Conservation (phyloP, 2,888 invertebrate species). For the Hemaris fuciformis region DNA sequence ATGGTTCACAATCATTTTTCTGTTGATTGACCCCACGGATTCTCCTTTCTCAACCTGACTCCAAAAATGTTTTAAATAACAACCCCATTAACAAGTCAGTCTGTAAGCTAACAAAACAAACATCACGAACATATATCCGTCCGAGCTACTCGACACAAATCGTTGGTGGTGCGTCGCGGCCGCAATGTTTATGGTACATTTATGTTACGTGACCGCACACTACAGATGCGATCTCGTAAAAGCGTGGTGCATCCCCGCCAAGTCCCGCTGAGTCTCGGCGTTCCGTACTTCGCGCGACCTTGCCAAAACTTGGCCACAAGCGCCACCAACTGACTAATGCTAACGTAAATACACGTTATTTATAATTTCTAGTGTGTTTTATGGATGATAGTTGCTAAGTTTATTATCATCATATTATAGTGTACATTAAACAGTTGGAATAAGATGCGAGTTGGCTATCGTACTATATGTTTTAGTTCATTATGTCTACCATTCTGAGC, state of each 20-base stretch:
- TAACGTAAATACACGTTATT: not conserved
- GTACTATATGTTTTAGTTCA: too few species aligned
- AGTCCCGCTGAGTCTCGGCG: not conserved
- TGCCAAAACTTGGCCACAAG: conserved; percentile 12
- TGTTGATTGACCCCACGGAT: too few species aligned
- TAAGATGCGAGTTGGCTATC: too few species aligned
- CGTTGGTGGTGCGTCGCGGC: not conserved
- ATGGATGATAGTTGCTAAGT: not conserved
- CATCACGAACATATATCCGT: not conserved
- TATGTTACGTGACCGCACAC: conserved; percentile 11
- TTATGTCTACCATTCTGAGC: too few species aligned
- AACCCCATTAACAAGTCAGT: too few species aligned
- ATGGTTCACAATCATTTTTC: too few species aligned
- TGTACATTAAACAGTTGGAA: not conserved
- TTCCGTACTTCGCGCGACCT: conserved; percentile 7
- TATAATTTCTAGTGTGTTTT: not conserved
- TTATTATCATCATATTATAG: not conserved
- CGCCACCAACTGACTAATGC: conserved; percentile 4
- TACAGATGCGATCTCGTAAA: conserved; percentile 1
- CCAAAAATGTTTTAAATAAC: too few species aligned
- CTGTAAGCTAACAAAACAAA: not conserved
- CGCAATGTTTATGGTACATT: conserved; percentile 20
- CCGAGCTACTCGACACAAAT: not conserved
- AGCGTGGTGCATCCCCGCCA: not conserved
- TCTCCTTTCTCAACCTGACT: too few species aligned